Evolutionary conservation across 2,797 vertebrate genomes (phyloP).

Genomic region (Agapornis canus): DNA sequence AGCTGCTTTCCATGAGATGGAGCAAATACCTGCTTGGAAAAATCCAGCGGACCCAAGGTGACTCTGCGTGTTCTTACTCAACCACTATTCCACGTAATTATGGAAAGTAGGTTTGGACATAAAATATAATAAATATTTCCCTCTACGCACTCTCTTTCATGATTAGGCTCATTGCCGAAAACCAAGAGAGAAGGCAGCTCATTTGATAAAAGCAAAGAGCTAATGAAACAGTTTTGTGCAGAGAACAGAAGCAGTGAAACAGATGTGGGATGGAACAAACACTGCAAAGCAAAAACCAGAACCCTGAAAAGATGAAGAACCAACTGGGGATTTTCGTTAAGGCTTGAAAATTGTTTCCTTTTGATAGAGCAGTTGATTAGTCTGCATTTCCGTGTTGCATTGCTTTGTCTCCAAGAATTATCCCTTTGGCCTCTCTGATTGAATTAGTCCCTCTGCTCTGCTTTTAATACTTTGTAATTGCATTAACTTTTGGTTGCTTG

Average conservation of each 20-base stretch:
- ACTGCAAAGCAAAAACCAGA: slow-evolving; percentile 22
- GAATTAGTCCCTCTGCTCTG: slow-evolving; percentile 64
- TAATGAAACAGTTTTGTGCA: not conserved
- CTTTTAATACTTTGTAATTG: slow-evolving; percentile 69
- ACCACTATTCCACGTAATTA: not conserved
- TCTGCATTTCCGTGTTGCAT: slow-evolving; percentile 62
- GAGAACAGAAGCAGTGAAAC: slow-evolving; percentile 16
- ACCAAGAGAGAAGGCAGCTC: not conserved
- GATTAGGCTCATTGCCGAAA: not conserved
- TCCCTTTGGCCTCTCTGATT: slow-evolving; percentile 63
- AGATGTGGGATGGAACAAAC: not conserved
- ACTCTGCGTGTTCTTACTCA: not conserved
- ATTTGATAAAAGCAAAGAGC: not conserved
- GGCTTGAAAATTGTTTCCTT: slow-evolving; percentile 54
- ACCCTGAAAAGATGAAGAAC: slow-evolving; percentile 15
- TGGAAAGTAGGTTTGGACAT: not conserved
- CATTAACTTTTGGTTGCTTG: slow-evolving; percentile 58
- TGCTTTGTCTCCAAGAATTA: slow-evolving; percentile 66
- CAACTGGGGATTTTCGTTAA: slow-evolving; percentile 30
- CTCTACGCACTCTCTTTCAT: not conserved
- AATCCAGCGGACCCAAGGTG: not conserved
- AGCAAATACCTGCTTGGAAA: not conserved
- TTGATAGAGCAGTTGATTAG: slow-evolving; percentile 58
- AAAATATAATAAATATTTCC: not conserved
- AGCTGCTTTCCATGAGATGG: not conserved